A percentile compares a stretch with the other conserved stretches of the same genome.
Conservation (phyloP, 2,888 invertebrate species). For the Ophioninae sp. region DNA sequence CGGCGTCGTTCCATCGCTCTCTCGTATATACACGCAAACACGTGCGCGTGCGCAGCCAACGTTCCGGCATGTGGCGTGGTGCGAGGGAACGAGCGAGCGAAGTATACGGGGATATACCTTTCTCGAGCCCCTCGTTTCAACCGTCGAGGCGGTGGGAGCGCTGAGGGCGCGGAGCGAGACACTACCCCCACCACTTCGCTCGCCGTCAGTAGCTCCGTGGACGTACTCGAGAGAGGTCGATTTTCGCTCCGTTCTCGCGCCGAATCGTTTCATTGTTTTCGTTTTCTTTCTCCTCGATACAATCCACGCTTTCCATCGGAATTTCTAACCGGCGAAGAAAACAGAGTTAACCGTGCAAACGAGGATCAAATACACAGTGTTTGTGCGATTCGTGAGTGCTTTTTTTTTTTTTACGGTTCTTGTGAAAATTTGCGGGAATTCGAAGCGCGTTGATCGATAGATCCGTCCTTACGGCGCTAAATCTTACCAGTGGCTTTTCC, state of each 20-base stretch:
- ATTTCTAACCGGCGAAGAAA: not conserved
- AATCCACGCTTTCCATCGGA: not conserved
- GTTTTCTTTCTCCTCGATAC: not conserved
- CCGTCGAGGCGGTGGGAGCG: conserved; percentile 33
- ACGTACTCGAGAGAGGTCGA: conserved; percentile 65
- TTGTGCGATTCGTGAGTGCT: not conserved
- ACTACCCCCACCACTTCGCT: conserved; percentile 73
- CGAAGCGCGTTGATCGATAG: not conserved
- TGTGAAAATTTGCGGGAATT: not conserved
- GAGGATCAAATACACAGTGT: not conserved
- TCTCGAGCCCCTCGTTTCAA: conserved; percentile 32
- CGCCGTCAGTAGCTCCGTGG: conserved; percentile 78
- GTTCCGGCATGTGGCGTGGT: not conserved
- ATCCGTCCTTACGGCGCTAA: not conserved
- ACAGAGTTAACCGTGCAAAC: not conserved
- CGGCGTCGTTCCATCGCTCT: conserved; percentile 68
- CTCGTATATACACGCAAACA: conserved; percentile 24
- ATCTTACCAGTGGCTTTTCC: not conserved
- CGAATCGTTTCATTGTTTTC: not conserved
- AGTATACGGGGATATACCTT: not conserved
- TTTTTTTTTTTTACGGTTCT: not conserved
- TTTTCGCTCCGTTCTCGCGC: conserved; percentile 45
- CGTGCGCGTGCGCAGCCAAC: conserved; percentile 21
- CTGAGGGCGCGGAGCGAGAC: conserved; percentile 56
- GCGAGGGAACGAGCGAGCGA: conserved; percentile 27